Evolutionary conservation across 2,113 vertebrate genomes (phyloP), one percentile per base, ranked within the genome.

Genomic region (Dipodomys ordii): DNA sequence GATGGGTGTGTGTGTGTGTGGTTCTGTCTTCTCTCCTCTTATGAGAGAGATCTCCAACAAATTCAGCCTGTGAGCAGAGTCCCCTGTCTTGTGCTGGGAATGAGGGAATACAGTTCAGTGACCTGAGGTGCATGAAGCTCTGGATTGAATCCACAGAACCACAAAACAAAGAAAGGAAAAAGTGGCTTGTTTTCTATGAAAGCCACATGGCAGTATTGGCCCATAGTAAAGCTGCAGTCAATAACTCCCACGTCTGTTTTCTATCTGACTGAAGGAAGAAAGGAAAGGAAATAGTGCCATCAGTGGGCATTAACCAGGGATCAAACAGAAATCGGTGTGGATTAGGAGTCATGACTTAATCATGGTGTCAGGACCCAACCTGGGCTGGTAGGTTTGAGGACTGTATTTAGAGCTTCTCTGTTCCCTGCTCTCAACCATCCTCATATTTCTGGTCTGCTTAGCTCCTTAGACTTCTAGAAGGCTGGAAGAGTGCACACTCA

Each of bases 321-420:
- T 90, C n/a, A n/a, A 77, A 87, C 88, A 69, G 27, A 90, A 92
- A n/a, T 28, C 28, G 77, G n/a, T 74, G 46, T n/a, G 65, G 85
- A 68, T 92, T 68, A 74, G 73, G 23, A 77, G 44, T 72, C 44
- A 28, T 27, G 44, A 72, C 81, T 30, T 27, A 35, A 68, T 39
- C 8, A 0, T 20, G 76, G 35, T 77, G 57, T 39, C 69, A 68
- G 71, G 35, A n/a, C 19, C 57, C 39, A 11, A 1, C 15, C 30
- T 3, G 28, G 64, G 12, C 53, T 76, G 79, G 91, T 20, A 16
- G 62, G 30, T 27, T 69, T 77, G 68, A 64, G 27, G 78, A 16
- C 32, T 68, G 12, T n/a, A 35, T 39, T n/a, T 49, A 78, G 9
- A 76, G 16, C 18, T 60, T 76, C 49, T 86, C 25, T 32, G 25